Conservation (phyloP, 1,140 invertebrate genomes). For the Calosoma granatense region DNA sequence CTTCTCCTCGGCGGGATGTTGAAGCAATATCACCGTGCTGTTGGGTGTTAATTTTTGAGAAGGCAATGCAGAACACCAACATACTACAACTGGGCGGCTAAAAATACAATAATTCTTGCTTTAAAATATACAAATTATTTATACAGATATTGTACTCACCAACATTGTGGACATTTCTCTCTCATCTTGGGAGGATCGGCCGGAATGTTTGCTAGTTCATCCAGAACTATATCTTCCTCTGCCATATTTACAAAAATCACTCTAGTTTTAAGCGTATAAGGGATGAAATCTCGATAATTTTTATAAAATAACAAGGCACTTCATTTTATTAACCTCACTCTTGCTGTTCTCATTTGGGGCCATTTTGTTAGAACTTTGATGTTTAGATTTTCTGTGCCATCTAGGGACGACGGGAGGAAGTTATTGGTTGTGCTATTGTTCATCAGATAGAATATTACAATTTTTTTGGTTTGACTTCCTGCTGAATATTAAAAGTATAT, state of each 20-base stretch:
- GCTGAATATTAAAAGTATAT: too few relatives aligned
- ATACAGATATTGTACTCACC: constrained; percentile 40
- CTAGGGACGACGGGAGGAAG: too few relatives aligned
- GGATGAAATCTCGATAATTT: too few relatives aligned
- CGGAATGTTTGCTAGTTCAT: constrained; percentile 57
- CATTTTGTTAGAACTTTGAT: too few relatives aligned
- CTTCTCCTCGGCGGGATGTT: constrained; percentile 90
- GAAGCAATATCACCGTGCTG: constrained; percentile 69
- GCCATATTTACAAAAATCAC: constrained; percentile 20
- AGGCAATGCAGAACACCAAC: constrained; percentile 79
- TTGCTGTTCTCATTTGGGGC: background rate
- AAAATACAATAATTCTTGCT: too few relatives aligned
- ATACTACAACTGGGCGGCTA: constrained; percentile 76
- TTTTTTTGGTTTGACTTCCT: too few relatives aligned
- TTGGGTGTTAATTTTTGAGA: constrained; percentile 50
- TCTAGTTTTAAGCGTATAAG: background rate
- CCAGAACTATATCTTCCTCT: constrained; percentile 45
- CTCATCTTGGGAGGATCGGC: constrained; percentile 63
- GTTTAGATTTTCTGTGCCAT: too few relatives aligned
- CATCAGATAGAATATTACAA: too few relatives aligned
- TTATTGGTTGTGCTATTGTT: too few relatives aligned
- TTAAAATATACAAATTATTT: constrained; percentile 16
- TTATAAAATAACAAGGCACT: background rate
- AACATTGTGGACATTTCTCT: constrained; percentile 56
- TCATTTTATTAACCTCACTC: background rate